Percentiles rank a stretch among this genome's conserved stretches.
These are phyloP conservation scores for Clavelina lepadiformis DNA, from an alignment of 23 tunicate species.

Conservation along the genomic window DNA sequence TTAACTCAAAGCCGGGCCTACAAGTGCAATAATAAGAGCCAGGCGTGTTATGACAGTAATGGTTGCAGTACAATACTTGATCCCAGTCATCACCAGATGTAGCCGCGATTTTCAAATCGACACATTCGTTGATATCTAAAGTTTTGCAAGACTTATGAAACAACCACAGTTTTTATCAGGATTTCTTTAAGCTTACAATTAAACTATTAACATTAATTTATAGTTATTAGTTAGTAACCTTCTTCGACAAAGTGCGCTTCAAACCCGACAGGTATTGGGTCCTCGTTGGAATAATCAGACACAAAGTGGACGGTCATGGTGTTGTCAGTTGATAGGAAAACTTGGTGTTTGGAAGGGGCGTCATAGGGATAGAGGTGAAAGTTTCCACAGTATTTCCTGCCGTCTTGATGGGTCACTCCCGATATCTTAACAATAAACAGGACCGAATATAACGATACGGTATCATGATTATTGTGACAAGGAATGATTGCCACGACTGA, in stretches of 20 bases:
- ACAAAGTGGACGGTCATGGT: slow-evolving; percentile 38
- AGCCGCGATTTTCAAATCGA: slow-evolving; percentile 1
- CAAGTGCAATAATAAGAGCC: slow-evolving; percentile 79
- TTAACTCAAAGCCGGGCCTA: slow-evolving; percentile 43
- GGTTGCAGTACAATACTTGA: slow-evolving; percentile 59
- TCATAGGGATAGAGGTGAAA: neutral
- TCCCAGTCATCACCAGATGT: slow-evolving; percentile 64
- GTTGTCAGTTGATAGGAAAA: slow-evolving; percentile 21
- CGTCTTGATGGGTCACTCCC: too few relatives aligned
- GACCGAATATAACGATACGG: too few relatives aligned
- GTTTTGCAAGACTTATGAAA: neutral
- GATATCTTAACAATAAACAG: too few relatives aligned
- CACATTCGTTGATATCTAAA: slow-evolving; percentile 60
- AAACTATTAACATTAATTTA: neutral
- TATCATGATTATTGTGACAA: too few relatives aligned
- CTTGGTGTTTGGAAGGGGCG: slow-evolving; percentile 5
- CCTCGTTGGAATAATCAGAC: slow-evolving; percentile 55
- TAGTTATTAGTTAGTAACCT: slow-evolving; percentile 19
- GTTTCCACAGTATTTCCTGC: slow-evolving; percentile 22
- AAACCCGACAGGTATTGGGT: slow-evolving; percentile 32
- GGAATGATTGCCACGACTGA: too few relatives aligned
- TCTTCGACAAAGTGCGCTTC: slow-evolving; percentile 30
- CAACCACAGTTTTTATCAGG: too few relatives aligned
- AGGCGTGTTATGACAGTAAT: slow-evolving; percentile 61
- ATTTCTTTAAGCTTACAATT: neutral